Evolutionary conservation across 2,888 invertebrate genomes (phyloP), one percentile per base, ranked within the genome.

Genomic region (Nemotelus pantherinus): DNA sequence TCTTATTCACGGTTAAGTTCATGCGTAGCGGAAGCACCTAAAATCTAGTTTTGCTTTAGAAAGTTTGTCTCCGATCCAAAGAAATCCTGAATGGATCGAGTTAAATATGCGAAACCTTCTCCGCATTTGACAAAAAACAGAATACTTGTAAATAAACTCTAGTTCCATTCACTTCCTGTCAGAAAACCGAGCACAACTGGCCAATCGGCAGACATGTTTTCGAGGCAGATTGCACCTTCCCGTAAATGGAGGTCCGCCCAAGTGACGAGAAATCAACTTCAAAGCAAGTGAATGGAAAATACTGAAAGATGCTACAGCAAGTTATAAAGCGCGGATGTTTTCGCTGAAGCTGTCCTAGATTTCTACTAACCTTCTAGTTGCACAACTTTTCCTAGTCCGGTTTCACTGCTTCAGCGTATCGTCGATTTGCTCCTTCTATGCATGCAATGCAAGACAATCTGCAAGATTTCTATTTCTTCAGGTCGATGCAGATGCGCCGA

Each of bases 171-270:
- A 25, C 25, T 25, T 25, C 25, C 25, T 25, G 25, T 25, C 25
- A 25, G 25, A 25, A 25, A 25, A 25, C 25, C 50, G 3, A n/a
- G 25, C 5, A 39, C 39, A 3, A 39, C 3, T 63, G 63, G 41
- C 39, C 41, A 63, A 63, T 41, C 25, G n/a, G 63, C 41, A 63
- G 63, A 63, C 63, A 63, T 63, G 63, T 63, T 63, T 63, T 43
- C 63, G 63, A 43, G 5, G 7, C 4, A 43, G 43, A 63, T 41
- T 25, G 43, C 39, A 39, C 41, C 43, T 63, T 63, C 43, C 9
- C 39, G 39, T 9, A 25, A 58, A 4, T n/a, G 4, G 39, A 4
- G 43, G 7, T 43, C 41, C 63, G 39, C 63, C 5, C 63, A 43
- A 7, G 3, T 43, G 63, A 43, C 43, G 7, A 43, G 25, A 25